Evolutionary conservation across 2,888 invertebrate species (phyloP), one percentile per base, ranked within the genome.

Genomic region (Galeruca laticollis): DNA sequence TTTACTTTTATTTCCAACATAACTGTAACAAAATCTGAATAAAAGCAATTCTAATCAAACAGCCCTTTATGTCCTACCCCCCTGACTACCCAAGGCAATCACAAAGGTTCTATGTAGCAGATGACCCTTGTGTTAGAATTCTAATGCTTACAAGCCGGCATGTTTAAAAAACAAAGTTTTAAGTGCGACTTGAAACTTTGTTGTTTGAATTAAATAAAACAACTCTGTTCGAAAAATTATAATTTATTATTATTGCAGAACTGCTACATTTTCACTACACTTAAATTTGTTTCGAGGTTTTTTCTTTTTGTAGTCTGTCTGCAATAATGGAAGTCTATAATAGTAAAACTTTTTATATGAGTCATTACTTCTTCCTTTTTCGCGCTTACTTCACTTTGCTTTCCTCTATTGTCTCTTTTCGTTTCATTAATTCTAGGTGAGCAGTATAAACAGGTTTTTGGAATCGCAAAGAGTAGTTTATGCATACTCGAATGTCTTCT

Each of bases 371-470:
- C 61, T 40, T 54, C 20, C 18, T 68, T 61, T 61, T 54, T 52
- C 18, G 21, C 21, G 35, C 56, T 52, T 56, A 2, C 43, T 61
- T 61, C 31, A 35, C 35, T 60, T 59, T 33, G 15, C 56, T 43
- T 43, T 43, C 43, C 43, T 43, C 15, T 68, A 35, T 47, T 43
- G 33, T 68, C 57, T 49, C 13, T 63, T 68, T 68, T 56, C 11
- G 57, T 18, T 31, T 60, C 40, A 43, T 57, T 43, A 43, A n/a
- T 51, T 60, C 52, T 13, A 37, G 20, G 21, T 67, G 60, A 40
- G 61, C 68, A 31, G 54, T 68, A n/a, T 68, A 61, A n/a, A 68
- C 51, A 43, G 68, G 68, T 61, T 68, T 62, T 56, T 61, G 68
- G 20, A 61, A 68, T 54, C 61, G 40, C 43, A 68, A 61, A 51